Conservation (phyloP, 2,797 vertebrate species). For the Euphonia xanthogaster region DNA sequence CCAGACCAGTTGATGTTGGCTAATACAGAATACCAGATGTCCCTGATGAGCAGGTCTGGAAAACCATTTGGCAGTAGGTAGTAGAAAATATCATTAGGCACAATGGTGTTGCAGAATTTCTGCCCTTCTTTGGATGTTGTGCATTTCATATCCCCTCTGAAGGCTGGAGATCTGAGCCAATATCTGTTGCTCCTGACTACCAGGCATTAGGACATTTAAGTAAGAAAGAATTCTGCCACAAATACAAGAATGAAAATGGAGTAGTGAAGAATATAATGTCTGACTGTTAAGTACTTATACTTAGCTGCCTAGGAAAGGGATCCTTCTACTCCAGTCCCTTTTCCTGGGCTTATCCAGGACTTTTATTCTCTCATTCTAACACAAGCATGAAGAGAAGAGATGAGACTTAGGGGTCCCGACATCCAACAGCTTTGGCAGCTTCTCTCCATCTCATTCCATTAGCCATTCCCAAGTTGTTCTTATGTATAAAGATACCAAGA, state of each 20-base stretch:
- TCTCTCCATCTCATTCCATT: not conserved
- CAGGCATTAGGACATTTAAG: not conserved
- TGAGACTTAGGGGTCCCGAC: not conserved
- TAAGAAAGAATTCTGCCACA: not conserved
- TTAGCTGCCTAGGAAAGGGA: not conserved
- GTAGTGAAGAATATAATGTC: not conserved
- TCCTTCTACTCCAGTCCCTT: not conserved
- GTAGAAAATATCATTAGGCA: not conserved
- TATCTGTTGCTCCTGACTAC: not conserved
- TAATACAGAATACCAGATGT: slow-evolving; percentile 34
- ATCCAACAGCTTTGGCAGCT: not conserved
- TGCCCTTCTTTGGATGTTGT: not conserved
- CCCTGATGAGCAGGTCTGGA: slow-evolving; percentile 11
- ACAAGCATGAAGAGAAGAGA: not conserved
- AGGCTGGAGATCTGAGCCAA: not conserved
- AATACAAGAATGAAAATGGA: not conserved
- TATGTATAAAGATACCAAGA: not conserved
- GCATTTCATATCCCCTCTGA: not conserved
- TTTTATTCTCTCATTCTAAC: not conserved
- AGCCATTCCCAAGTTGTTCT: not conserved
- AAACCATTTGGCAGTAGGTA: not conserved
- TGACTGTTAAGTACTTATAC: not conserved
- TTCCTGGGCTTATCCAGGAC: not conserved
- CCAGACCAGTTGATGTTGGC: slow-evolving; percentile 8
- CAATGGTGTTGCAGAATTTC: not conserved